Conservation (phyloP, 2,888 invertebrate species). For the Oscheius myriophilus region DNA sequence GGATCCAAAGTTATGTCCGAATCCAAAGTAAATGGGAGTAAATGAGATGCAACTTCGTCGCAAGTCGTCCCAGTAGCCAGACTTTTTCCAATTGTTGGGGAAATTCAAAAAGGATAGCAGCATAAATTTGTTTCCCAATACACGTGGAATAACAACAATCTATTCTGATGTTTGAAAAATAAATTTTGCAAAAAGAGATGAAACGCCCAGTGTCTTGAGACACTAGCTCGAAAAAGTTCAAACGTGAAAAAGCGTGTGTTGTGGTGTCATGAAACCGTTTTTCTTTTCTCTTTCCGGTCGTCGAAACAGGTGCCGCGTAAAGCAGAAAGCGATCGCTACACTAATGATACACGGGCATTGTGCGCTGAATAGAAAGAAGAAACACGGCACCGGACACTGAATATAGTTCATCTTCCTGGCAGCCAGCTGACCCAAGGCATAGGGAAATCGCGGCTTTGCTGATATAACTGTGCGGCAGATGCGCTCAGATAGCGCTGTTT, state of each 20-base stretch:
- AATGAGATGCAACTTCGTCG: not conserved
- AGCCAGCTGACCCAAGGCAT: not conserved
- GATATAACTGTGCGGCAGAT: slow-evolving; percentile 28
- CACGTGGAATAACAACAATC: too few relatives aligned
- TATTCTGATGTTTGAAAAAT: too few relatives aligned
- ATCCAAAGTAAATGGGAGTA: not conserved
- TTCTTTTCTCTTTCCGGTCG: slow-evolving; percentile 21
- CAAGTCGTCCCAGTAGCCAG: not conserved
- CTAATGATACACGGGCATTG: slow-evolving; percentile 19
- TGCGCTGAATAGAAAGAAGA: slow-evolving; percentile 9
- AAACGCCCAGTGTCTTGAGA: not conserved
- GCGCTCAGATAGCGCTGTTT: slow-evolving; percentile 27
- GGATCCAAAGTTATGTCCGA: not conserved
- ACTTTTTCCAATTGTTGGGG: too few relatives aligned
- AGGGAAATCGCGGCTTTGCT: not conserved
- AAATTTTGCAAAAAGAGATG: not conserved
- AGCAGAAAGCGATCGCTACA: slow-evolving; percentile 12
- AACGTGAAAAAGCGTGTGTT: not conserved
- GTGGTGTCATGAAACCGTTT: slow-evolving; percentile 11
- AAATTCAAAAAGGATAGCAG: too few relatives aligned
- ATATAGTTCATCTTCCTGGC: not conserved
- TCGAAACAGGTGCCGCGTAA: not conserved
- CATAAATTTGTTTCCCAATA: too few relatives aligned
- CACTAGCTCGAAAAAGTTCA: too few relatives aligned
- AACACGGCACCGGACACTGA: slow-evolving; percentile 9